Conservation (phyloP, 2,113 vertebrate genomes). For the Motacilla alba region DNA sequence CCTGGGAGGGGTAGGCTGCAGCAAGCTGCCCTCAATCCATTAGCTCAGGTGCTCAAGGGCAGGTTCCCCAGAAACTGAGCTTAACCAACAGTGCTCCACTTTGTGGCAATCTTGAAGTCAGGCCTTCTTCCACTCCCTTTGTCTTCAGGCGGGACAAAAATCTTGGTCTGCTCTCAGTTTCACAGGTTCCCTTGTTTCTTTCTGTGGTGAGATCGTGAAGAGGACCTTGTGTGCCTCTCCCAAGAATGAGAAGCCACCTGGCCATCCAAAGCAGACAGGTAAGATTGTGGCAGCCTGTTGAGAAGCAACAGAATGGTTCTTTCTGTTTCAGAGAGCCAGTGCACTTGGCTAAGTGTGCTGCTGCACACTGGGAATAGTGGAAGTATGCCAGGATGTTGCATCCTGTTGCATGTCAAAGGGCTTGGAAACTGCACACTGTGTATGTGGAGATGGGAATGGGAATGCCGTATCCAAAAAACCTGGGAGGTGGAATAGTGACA, state of each 20-base stretch:
- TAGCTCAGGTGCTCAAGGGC: neutral
- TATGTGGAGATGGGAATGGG: neutral
- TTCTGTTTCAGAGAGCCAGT: neutral
- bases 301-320: neutral
- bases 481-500: neutral
- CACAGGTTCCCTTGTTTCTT: conserved; percentile 59
- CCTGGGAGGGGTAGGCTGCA: neutral
- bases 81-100: neutral
- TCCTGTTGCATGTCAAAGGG: neutral
- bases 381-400: neutral
- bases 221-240: conserved; percentile 55
- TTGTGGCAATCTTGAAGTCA: neutral
- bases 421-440: neutral
- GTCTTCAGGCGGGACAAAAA: neutral
- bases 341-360: neutral
- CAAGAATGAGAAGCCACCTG: conserved; percentile 6
- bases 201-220: conserved; percentile 51
- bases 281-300: neutral
- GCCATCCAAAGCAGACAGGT: conserved; percentile 24
- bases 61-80: neutral
- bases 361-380: neutral
- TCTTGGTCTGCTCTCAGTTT: conserved; percentile 44
- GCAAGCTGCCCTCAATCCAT: neutral
- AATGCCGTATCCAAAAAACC: neutral
- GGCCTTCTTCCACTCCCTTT: neutral